phyloP scores from a whole-genome alignment of 2,888 invertebrate genomes.

The Callyntrura sp. region DNA sequence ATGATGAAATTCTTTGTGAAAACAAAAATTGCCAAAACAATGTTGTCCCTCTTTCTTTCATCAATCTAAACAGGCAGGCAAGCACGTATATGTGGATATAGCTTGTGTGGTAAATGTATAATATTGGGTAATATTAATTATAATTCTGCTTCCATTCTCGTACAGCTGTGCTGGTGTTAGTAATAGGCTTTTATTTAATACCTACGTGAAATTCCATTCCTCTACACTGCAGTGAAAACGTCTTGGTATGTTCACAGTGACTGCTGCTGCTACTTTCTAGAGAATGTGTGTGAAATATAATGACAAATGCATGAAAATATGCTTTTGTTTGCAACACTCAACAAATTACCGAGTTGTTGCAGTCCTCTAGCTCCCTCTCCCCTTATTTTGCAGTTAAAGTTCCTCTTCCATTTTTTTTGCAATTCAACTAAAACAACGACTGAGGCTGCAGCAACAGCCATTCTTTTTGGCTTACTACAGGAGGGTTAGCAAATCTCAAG shows the following conservation, averaged over 20 bases:
- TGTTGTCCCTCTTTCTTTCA: not conserved
- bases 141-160: no score
- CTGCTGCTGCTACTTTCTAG: constrained; percentile 24
- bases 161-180: no score
- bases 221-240: constrained; percentile 31
- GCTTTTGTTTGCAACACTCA: constrained; percentile 11
- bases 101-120: no score
- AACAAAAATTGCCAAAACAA: not conserved
- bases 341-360: not conserved
- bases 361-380: constrained; percentile 1
- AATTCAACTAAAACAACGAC: not conserved
- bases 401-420: not conserved
- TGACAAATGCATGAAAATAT: constrained; percentile 59
- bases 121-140: no score
- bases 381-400: not conserved
- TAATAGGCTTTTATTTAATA: no score
- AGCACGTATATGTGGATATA: no score
- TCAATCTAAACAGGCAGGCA: not conserved
- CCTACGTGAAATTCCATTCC: no score
- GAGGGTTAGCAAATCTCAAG: not conserved
- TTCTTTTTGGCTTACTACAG: no score
- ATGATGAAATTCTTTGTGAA: constrained; percentile 24
- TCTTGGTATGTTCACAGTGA: constrained; percentile 1
- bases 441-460: not conserved
- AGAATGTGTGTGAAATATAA: constrained; percentile 61